Base-by-base conservation (phyloP, 2,797 vertebrate species). In the Myotis findleyi region DNA sequence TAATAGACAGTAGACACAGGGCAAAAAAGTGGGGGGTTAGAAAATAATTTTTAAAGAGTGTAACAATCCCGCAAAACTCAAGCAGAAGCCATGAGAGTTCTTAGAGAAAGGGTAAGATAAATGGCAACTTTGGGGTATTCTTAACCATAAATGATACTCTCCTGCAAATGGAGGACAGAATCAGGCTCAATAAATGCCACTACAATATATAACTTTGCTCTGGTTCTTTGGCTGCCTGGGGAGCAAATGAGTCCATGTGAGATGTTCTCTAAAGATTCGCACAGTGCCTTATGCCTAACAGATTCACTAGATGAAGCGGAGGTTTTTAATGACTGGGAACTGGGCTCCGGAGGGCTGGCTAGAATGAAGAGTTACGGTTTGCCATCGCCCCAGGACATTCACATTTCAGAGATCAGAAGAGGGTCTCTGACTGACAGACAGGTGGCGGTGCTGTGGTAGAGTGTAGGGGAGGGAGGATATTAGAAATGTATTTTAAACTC, bases 221-320 rank as follows among this genome's bases (percentile, higher is more conserved):
- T 87, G 73, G 10, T 95, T 92, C 41, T 90, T 44, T 64, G 76
- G 59, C n/a, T 95, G 72, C 86, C 79, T 89, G 55, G 25, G 62
- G 91, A 97, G 93, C 84, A 93, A 47, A 94, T 53, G 36, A 93
- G 71, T 93, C 88, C 69, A 72, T 80, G 87, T 92, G 85, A 93
- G 86, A 71, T 66, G 18, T 59, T 95, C 77, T 93, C 51, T 91
- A 57, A 89, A 86, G 92, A 88, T 27, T 86, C 77, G 57, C 51
- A 47, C 17, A 25, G 64, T 92, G 75, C 6, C 76, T 80, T 51
- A 59, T 91, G 51, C 20, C 51, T 93, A 72, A 95, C 38, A 95
- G 83, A 91, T 64, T 73, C 53, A 80, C 25, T 20, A 88, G 59
- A 95, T 77, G 68, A 87, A 91, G 6, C 33, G 85, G 38, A 76